A percentile compares a stretch with the other conserved stretches of the same genome.
Conservation (phyloP, 2,888 invertebrate genomes). For the Chironomus tentans region DNA sequence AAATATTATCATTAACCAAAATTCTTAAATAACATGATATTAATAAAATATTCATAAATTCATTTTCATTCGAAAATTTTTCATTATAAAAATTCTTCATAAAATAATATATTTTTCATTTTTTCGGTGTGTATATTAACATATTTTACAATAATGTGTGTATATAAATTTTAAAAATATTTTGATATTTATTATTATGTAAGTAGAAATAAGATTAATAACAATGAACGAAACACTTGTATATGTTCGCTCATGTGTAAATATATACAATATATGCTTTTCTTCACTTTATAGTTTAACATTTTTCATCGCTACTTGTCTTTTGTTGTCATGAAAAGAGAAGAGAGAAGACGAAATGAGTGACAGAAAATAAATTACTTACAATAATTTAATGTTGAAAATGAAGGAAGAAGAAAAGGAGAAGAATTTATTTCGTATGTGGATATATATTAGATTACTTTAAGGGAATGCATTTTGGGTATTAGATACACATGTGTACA, state of each 20-base stretch:
- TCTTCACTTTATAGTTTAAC: slow-evolving; percentile 20
- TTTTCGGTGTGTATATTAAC: too few relatives aligned
- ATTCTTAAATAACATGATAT: too few relatives aligned
- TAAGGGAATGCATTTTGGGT: background rate
- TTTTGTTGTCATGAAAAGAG: background rate
- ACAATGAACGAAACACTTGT: slow-evolving; percentile 21
- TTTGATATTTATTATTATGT: background rate
- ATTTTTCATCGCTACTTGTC: slow-evolving; percentile 18
- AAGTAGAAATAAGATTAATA: slow-evolving; percentile 9
- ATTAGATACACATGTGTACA: too few relatives aligned
- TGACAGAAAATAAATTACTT: slow-evolving; percentile 25
- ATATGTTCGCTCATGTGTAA: slow-evolving; percentile 19
- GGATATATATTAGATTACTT: background rate
- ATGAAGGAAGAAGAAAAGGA: background rate
- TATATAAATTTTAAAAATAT: too few relatives aligned
- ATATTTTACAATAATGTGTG: too few relatives aligned
- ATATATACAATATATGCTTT: slow-evolving; percentile 11
- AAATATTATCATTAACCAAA: too few relatives aligned
- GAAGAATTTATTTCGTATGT: slow-evolving; percentile 2
- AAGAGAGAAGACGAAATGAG: background rate
- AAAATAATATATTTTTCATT: too few relatives aligned
- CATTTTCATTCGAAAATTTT: too few relatives aligned
- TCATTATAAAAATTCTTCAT: too few relatives aligned
- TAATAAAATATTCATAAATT: too few relatives aligned
- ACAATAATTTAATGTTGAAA: slow-evolving; percentile 23